Conservation (phyloP, 37 sponge, comb jelly and placozoan genomes). For the Eunapius fragilis region DNA sequence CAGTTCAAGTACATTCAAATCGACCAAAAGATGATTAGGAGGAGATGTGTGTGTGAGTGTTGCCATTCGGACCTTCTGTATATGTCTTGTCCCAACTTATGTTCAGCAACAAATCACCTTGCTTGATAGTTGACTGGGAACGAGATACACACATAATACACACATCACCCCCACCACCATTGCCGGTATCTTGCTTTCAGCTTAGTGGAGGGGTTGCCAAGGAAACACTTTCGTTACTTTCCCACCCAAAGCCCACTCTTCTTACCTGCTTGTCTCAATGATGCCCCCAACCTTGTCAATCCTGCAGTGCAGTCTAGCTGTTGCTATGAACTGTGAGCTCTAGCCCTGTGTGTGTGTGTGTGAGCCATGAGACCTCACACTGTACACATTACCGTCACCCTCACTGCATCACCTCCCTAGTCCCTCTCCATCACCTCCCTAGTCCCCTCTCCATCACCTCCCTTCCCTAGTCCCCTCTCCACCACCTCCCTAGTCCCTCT, state of each 20-base stretch:
- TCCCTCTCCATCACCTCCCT: too few relatives aligned
- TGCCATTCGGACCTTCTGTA: slow-evolving; percentile 28
- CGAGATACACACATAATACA: neutral
- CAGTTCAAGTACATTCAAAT: slow-evolving; percentile 69
- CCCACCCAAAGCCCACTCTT: too few relatives aligned
- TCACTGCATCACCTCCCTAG: too few relatives aligned
- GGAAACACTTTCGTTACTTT: too few relatives aligned
- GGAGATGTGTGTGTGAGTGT: too few relatives aligned
- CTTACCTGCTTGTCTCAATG: slow-evolving; percentile 76
- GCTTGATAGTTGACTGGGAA: slow-evolving; percentile 90
- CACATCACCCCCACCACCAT: too few relatives aligned
- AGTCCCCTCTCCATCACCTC: too few relatives aligned
- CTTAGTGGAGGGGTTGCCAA: neutral
- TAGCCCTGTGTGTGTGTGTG: too few relatives aligned
- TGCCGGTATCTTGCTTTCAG: slow-evolving; percentile 93
- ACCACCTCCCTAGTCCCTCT: too few relatives aligned
- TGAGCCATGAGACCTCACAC: too few relatives aligned
- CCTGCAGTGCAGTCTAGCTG: slow-evolving; percentile 89
- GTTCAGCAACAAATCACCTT: slow-evolving; percentile 95
- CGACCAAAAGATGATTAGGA: slow-evolving; percentile 6
- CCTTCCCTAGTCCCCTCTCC: too few relatives aligned
- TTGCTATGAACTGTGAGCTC: slow-evolving; percentile 92
- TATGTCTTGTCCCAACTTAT: slow-evolving; percentile 96
- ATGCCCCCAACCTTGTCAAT: slow-evolving; percentile 97
- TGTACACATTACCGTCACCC: too few relatives aligned